phyloP scores from a whole-genome alignment of 1,140 invertebrate genomes.

The Bombus confusus region DNA sequence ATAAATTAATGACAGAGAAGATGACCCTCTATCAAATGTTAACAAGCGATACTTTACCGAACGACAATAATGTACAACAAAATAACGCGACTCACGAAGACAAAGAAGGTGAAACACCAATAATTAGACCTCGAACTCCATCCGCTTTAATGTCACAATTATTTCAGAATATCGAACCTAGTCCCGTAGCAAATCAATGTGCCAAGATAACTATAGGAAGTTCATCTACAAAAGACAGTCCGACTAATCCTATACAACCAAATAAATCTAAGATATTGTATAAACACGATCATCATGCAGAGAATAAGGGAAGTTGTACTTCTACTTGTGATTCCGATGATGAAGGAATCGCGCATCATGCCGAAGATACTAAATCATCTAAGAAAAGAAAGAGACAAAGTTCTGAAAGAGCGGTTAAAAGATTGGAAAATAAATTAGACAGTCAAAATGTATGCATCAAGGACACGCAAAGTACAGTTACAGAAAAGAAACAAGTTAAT shows the following conservation, averaged over 20 bases:
- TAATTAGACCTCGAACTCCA: background rate
- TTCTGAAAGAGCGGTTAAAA: background rate
- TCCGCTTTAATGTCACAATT: constrained; percentile 26
- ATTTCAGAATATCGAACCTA: constrained; percentile 28
- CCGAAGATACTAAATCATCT: background rate
- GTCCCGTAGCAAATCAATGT: constrained; percentile 25
- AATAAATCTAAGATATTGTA: background rate
- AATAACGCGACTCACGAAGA: background rate
- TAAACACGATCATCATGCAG: background rate
- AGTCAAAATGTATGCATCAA: background rate
- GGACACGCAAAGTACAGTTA: background rate
- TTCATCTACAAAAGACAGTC: background rate
- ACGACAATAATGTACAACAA: background rate
- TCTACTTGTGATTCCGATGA: constrained; percentile 16
- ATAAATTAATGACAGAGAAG: constrained; percentile 78
- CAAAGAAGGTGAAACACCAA: background rate
- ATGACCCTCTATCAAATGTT: constrained; percentile 76
- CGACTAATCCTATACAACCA: background rate
- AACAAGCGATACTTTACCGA: constrained; percentile 52
- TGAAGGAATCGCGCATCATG: background rate
- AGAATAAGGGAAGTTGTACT: background rate
- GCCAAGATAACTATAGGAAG: background rate
- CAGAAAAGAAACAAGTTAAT: background rate
- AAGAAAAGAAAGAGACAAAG: constrained; percentile 5
- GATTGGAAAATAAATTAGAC: background rate